A percentile compares a stretch with the other conserved stretches of the same genome.
phyloP scores from a whole-genome alignment of 2,797 vertebrate genomes.

The Malurus leucopterus region DNA sequence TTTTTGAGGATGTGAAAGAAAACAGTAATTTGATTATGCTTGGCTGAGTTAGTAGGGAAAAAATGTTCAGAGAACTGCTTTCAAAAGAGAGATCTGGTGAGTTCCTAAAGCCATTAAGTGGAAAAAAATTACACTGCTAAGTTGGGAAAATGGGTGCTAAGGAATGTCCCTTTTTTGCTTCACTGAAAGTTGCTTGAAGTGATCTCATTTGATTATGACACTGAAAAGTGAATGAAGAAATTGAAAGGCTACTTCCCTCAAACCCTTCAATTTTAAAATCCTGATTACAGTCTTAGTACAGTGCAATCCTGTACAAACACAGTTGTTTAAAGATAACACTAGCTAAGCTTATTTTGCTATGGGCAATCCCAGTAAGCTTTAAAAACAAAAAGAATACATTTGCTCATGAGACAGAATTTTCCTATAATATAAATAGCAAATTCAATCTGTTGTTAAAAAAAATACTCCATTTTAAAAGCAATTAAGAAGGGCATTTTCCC shows the following conservation, averaged over 20 bases:
- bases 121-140: neutral
- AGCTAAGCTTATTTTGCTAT: constrained; percentile 17
- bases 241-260: neutral
- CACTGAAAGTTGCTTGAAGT: neutral
- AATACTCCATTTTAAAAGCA: constrained; percentile 57
- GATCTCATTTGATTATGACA: neutral
- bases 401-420: constrained; percentile 18
- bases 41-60: neutral
- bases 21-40: neutral
- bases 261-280: neutral
- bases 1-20: neutral
- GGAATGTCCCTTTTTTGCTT: neutral
- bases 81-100: neutral
- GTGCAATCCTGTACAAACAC: neutral
- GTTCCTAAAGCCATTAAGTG: neutral
- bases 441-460: constrained; percentile 55
- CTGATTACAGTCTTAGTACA: neutral
- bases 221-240: neutral
- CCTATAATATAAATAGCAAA: constrained; percentile 29
- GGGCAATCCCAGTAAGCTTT: neutral
- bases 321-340: constrained; percentile 19
- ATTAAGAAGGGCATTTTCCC: constrained; percentile 51
- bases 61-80: neutral
- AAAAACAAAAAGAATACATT: constrained; percentile 27
- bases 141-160: neutral